Conservation (phyloP, 1,140 invertebrate genomes). For the Drosophila varians region DNA sequence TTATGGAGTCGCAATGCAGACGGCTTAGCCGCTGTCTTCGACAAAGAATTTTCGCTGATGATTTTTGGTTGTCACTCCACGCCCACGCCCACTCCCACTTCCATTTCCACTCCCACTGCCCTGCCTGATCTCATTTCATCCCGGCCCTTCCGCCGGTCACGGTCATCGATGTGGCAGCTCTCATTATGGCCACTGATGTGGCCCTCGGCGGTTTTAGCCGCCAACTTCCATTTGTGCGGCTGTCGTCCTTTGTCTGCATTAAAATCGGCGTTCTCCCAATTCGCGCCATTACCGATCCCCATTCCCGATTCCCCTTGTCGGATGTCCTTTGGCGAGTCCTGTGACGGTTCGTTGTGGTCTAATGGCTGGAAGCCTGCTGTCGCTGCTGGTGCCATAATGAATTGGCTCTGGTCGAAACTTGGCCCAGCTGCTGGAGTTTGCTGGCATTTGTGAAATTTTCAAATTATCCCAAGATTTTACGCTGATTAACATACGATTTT, state of each 20-base stretch:
- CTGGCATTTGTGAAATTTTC: slow-evolving; percentile 7
- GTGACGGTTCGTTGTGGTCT: slow-evolving; percentile 16
- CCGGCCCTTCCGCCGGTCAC: slow-evolving; percentile 25
- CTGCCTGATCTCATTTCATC: slow-evolving; percentile 13
- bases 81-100: not conserved
- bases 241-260: slow-evolving; percentile 55
- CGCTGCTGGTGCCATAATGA: slow-evolving; percentile 30
- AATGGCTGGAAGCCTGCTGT: slow-evolving; percentile 44
- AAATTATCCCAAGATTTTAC: slow-evolving; percentile 28
- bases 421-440: slow-evolving; percentile 3
- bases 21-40: slow-evolving; percentile 23
- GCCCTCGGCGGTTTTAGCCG: slow-evolving; percentile 37
- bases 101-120: not conserved
- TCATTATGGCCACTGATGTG: slow-evolving; percentile 51
- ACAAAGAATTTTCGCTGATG: slow-evolving; percentile 36
- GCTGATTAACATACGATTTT: slow-evolving; percentile 13
- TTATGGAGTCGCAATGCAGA: slow-evolving; percentile 45
- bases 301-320: slow-evolving; percentile 23
- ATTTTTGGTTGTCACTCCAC: slow-evolving; percentile 35
- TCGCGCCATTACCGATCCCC: slow-evolving; percentile 32
- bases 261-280: slow-evolving; percentile 46
- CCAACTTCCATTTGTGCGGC: slow-evolving; percentile 54
- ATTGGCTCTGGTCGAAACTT: slow-evolving; percentile 14
- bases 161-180: slow-evolving; percentile 55
- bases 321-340: slow-evolving; percentile 6